These are phyloP conservation scores for Drosophila grimshawi DNA, from an alignment of 1,140 invertebrate species.

Conservation along the genomic window DNA sequence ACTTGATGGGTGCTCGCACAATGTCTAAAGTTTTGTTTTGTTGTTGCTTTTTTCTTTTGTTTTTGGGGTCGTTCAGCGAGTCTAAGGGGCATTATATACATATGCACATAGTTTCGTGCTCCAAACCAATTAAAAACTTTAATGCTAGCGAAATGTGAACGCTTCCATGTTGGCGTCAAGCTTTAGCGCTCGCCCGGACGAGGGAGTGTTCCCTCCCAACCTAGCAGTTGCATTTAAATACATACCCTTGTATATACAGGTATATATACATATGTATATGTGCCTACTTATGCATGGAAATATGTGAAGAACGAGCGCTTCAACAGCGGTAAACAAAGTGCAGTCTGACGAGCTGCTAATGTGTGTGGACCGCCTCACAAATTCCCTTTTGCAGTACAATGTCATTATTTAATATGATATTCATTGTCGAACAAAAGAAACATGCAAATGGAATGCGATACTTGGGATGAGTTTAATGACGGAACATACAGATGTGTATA, in stretches of 20 bases:
- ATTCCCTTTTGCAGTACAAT: neutral
- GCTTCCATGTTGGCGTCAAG: constrained; percentile 14
- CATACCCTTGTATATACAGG: constrained; percentile 10
- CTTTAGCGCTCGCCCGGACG: constrained; percentile 18
- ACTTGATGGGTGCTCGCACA: constrained; percentile 19
- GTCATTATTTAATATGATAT: neutral
- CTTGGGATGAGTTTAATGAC: no score
- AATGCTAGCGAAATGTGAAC: constrained; percentile 88
- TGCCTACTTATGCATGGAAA: constrained; percentile 1
- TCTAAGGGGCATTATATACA: constrained; percentile 6
- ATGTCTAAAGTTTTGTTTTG: constrained; percentile 13
- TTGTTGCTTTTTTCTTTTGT: neutral
- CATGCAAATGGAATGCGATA: no score
- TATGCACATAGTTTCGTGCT: constrained; percentile 86
- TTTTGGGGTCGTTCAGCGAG: constrained; percentile 29
- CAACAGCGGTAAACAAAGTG: constrained; percentile 57
- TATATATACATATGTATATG: neutral
- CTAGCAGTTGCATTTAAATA: constrained; percentile 10
- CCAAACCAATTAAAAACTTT: constrained; percentile 87
- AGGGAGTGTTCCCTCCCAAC: neutral
- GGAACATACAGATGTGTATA: no score
- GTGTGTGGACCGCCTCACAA: constrained; percentile 35
- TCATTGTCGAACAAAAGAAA: neutral
- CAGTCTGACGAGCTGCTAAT: constrained; percentile 64
- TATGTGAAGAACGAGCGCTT: constrained; percentile 33